These are phyloP conservation scores for Drosophila greeni DNA, from an alignment of 2,888 invertebrate genomes.

Conservation along the genomic window DNA sequence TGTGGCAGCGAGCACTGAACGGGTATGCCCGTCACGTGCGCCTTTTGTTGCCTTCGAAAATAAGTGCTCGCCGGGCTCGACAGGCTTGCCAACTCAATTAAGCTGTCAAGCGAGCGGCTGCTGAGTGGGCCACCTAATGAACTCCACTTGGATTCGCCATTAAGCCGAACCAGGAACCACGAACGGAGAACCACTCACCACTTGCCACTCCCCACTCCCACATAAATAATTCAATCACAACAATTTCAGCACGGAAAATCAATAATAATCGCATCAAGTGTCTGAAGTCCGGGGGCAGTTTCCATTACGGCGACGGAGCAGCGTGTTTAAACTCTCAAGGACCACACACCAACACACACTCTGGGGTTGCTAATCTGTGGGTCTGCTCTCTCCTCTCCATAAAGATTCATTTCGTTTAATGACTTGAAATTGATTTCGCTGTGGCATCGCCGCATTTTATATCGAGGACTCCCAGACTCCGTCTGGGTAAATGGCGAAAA, in stretches of 20 bases:
- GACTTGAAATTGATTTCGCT: slow-evolving; percentile 76
- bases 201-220: background rate
- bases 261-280: slow-evolving; percentile 65
- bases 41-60: slow-evolving; percentile 36
- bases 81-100: slow-evolving; percentile 43
- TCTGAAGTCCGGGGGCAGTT: slow-evolving; percentile 25
- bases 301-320: slow-evolving; percentile 33
- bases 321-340: slow-evolving; percentile 53
- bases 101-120: slow-evolving; percentile 20
- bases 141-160: slow-evolving; percentile 25
- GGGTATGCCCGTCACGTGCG: slow-evolving; percentile 42
- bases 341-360: slow-evolving; percentile 31
- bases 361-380: slow-evolving; percentile 45
- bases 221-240: slow-evolving; percentile 62
- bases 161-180: slow-evolving; percentile 13
- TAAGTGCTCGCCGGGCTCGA: slow-evolving; percentile 42
- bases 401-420: slow-evolving; percentile 75
- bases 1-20: slow-evolving; percentile 4
- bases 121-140: slow-evolving; percentile 33
- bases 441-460: slow-evolving; percentile 63
- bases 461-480: slow-evolving; percentile 22
- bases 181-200: background rate
- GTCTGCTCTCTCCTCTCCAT: slow-evolving; percentile 51
- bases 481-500: slow-evolving; percentile 63
- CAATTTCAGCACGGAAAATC: slow-evolving; percentile 59